Evolutionary conservation across 2,888 invertebrate species (phyloP).

Genomic region (Drosophila formosana): DNA sequence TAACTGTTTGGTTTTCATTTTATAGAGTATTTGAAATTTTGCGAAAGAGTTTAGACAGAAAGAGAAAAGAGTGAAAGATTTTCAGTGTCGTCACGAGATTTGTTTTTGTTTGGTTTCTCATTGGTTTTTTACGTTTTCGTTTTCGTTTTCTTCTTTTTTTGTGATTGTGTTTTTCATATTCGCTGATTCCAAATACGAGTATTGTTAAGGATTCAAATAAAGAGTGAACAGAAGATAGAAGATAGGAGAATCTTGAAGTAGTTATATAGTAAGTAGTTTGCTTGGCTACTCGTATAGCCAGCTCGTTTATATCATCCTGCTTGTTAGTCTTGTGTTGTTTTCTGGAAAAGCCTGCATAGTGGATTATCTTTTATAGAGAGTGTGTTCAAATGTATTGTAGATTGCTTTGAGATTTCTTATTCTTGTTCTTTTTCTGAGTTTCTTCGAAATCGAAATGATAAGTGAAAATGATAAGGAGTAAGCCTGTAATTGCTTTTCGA

Average conservation of each 20-base stretch:
- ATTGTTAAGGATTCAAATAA: slow-evolving; percentile 29
- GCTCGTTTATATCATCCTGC: slow-evolving; percentile 61
- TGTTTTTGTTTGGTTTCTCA: slow-evolving; percentile 33
- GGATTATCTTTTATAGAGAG: slow-evolving; percentile 42
- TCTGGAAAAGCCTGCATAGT: slow-evolving; percentile 69
- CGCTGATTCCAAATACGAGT: slow-evolving; percentile 39
- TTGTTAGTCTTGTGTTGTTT: slow-evolving; percentile 66
- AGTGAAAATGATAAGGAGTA: slow-evolving; percentile 48
- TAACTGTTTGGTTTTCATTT: slow-evolving; percentile 50
- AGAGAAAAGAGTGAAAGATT: slow-evolving; percentile 69
- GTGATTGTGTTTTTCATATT: slow-evolving; percentile 47
- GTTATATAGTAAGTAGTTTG: slow-evolving; percentile 15
- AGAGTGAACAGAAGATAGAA: slow-evolving; percentile 13
- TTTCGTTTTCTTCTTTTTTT: not conserved
- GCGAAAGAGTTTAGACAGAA: slow-evolving; percentile 66
- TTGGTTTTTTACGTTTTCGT: not conserved
- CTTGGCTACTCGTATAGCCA: slow-evolving; percentile 36
- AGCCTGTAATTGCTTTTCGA: slow-evolving; percentile 60
- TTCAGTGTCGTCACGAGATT: slow-evolving; percentile 63
- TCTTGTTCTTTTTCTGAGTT: slow-evolving; percentile 23
- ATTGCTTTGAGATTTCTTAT: slow-evolving; percentile 50
- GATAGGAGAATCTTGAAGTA: slow-evolving; percentile 28
- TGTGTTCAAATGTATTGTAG: slow-evolving; percentile 50
- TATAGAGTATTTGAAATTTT: slow-evolving; percentile 43
- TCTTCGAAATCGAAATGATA: slow-evolving; percentile 34